Conservation (phyloP, 2,113 vertebrate genomes). For the Tachycineta bicolor region DNA sequence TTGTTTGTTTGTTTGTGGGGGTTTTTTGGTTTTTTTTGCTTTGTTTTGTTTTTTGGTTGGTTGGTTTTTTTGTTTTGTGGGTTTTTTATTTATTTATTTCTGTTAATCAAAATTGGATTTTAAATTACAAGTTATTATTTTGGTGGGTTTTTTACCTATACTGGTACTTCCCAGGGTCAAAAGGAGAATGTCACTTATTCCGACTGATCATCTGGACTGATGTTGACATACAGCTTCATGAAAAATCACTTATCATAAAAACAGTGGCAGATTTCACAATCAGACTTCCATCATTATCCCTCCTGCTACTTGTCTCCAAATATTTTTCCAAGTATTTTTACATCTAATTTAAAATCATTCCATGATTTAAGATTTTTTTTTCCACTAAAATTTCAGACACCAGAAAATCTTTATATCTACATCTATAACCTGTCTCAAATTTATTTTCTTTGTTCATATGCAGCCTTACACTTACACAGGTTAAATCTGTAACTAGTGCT, state of each 20-base stretch:
- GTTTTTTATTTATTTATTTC: background rate
- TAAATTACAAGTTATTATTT: background rate
- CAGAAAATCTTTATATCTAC: background rate
- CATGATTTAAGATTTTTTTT: background rate
- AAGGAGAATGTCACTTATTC: background rate
- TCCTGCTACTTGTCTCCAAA: background rate
- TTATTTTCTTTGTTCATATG: background rate
- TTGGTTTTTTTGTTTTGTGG: background rate
- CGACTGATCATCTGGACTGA: background rate
- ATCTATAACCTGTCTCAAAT: background rate
- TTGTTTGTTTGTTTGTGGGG: background rate
- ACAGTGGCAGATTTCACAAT: background rate
- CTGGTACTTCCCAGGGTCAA: background rate
- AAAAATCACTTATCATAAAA: background rate
- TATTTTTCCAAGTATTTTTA: background rate
- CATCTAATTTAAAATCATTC: background rate
- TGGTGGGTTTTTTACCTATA: background rate
- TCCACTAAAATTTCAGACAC: background rate
- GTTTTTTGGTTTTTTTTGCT: background rate
- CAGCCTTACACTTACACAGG: background rate
- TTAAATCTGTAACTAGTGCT: background rate
- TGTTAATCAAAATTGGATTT: background rate
- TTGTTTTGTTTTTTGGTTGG: background rate
- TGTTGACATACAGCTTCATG: background rate
- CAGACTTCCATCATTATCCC: background rate